phyloP scores from a whole-genome alignment of 92 coral and sea anemone genomes.

The Heteractis magnifica region DNA sequence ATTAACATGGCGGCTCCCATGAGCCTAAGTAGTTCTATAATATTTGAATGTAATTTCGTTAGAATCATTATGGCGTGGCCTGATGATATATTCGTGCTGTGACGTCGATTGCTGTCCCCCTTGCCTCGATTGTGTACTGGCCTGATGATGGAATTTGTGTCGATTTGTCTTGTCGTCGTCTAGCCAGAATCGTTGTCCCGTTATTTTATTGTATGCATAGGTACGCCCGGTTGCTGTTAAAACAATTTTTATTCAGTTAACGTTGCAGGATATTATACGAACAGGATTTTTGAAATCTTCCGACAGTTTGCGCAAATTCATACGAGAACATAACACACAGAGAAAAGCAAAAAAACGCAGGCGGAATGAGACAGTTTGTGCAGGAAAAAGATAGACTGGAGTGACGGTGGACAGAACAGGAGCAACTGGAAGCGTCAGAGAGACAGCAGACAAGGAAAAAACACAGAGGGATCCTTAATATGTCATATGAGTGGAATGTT shows the following conservation, averaged over 20 bases:
- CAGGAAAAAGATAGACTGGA: too few species aligned
- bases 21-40: neutral
- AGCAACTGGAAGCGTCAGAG: too few species aligned
- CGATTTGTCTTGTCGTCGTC: constrained; percentile 39
- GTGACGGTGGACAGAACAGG: too few species aligned
- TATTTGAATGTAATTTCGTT: neutral
- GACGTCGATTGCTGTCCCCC: neutral
- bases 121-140: neutral
- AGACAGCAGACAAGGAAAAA: too few species aligned
- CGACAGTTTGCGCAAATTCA: too few species aligned
- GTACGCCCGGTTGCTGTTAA: constrained; percentile 45
- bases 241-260: neutral
- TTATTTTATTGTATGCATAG: constrained; percentile 51
- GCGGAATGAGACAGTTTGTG: too few species aligned
- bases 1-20: neutral
- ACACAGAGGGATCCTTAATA: too few species aligned
- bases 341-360: too few species aligned
- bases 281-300: too few species aligned
- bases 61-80: constrained; percentile 10
- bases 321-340: too few species aligned
- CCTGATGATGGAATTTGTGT: constrained; percentile 1
- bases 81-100: neutral
- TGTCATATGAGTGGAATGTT: too few species aligned
- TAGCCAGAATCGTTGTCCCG: constrained; percentile 60
- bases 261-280: too few species aligned